phyloP scores from a whole-genome alignment of 2,888 invertebrate genomes.

The Melinopterus prodromus region DNA sequence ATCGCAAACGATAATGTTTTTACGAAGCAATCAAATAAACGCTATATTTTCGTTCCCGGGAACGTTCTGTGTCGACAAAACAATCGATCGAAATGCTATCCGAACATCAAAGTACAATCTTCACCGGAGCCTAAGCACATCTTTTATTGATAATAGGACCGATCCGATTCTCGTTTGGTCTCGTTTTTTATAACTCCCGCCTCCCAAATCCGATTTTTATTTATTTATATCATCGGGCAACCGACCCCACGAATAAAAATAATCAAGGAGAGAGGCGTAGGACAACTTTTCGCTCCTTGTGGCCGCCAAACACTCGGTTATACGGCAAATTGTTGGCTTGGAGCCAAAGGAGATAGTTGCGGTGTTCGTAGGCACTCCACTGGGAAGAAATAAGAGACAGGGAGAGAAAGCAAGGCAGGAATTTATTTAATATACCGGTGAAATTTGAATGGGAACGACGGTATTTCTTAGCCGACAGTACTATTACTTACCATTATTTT shows the following conservation, averaged over 20 bases:
- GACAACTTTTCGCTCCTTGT: background rate
- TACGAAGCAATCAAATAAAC: background rate
- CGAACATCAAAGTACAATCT: background rate
- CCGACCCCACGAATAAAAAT: background rate
- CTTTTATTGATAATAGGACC: background rate
- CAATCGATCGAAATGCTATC: background rate
- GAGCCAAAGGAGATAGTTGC: background rate
- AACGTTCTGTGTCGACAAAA: background rate
- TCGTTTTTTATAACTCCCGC: background rate
- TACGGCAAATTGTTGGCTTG: background rate
- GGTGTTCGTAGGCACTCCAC: background rate
- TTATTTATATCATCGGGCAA: background rate
- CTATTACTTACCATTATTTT: background rate
- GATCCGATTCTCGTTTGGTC: background rate
- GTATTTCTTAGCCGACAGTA: background rate
- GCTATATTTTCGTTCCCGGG: background rate
- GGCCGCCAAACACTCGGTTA: background rate
- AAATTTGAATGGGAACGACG: background rate
- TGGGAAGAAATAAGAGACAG: background rate
- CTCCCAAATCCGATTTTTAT: background rate
- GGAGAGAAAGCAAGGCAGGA: background rate
- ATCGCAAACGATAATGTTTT: background rate
- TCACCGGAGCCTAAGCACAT: background rate
- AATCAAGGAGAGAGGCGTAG: background rate
- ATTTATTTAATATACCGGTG: too few species aligned